Evolutionary conservation across 2,113 vertebrate species (phyloP).

Genomic region (Proterorhinus semilunaris): DNA sequence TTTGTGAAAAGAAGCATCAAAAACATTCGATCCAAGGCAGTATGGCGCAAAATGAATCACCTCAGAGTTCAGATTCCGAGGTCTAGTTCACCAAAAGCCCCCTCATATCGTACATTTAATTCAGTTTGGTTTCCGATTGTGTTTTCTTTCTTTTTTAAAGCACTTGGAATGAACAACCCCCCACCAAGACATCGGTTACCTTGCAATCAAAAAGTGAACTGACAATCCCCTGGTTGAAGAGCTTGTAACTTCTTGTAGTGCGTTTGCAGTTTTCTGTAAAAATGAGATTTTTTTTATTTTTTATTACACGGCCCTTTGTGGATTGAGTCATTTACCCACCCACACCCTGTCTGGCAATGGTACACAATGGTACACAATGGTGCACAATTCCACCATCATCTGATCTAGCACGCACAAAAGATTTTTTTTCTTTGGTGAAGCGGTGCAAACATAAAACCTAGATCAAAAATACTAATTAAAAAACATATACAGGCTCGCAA

Average conservation of each 20-base stretch:
- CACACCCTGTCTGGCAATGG: neutral
- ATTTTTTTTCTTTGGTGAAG: too few relatives aligned
- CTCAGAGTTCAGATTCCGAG: neutral
- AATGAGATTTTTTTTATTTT: neutral
- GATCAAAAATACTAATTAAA: too few relatives aligned
- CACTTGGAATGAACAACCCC: neutral
- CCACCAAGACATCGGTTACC: neutral
- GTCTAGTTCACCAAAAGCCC: neutral
- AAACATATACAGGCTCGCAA: too few relatives aligned
- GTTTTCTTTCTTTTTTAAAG: neutral
- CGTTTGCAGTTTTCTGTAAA: neutral
- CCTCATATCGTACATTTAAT: neutral
- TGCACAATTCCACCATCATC: too few relatives aligned
- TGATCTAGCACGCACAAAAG: too few relatives aligned
- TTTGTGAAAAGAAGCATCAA: neutral
- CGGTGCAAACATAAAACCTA: too few relatives aligned
- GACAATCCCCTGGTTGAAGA: neutral
- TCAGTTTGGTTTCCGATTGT: neutral
- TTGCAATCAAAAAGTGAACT: neutral
- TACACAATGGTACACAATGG: neutral
- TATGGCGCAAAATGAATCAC: neutral
- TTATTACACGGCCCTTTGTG: neutral
- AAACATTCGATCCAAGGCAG: too few relatives aligned
- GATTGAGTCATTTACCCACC: neutral
- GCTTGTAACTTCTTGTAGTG: neutral